Evolutionary conservation across 1,140 invertebrate genomes (phyloP).

Genomic region (Aphis gossypii): DNA sequence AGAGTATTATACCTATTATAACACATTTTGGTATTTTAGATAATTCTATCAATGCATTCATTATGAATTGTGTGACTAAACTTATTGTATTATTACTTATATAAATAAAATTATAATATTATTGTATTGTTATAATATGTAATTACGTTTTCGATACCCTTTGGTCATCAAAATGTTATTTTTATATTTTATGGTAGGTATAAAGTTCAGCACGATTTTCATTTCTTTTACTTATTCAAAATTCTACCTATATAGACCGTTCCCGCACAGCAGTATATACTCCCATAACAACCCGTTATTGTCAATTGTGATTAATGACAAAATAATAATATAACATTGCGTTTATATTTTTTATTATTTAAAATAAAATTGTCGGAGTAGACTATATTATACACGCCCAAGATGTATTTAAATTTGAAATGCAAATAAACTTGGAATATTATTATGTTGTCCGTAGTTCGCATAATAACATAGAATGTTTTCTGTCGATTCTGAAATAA

Average conservation of each 20-base stretch:
- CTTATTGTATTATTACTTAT: background rate
- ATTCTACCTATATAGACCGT: background rate
- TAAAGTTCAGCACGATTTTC: background rate
- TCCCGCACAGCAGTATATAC: background rate
- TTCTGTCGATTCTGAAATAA: background rate
- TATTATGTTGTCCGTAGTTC: background rate
- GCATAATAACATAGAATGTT: background rate
- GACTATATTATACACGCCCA: background rate
- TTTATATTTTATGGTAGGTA: background rate
- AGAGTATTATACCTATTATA: background rate
- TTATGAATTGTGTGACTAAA: background rate
- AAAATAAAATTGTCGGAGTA: background rate
- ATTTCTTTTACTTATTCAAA: background rate
- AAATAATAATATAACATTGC: background rate
- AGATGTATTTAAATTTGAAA: background rate
- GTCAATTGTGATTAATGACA: background rate
- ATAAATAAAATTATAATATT: background rate
- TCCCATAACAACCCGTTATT: background rate
- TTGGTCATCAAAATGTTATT: background rate
- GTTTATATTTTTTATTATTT: background rate
- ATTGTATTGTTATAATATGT: background rate
- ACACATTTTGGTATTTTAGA: background rate
- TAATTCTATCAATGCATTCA: background rate
- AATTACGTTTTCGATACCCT: constrained; percentile 16
- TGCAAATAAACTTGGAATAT: background rate